Conservation (phyloP, 2,797 vertebrate species). For the Schizothorax lantsangensis region DNA sequence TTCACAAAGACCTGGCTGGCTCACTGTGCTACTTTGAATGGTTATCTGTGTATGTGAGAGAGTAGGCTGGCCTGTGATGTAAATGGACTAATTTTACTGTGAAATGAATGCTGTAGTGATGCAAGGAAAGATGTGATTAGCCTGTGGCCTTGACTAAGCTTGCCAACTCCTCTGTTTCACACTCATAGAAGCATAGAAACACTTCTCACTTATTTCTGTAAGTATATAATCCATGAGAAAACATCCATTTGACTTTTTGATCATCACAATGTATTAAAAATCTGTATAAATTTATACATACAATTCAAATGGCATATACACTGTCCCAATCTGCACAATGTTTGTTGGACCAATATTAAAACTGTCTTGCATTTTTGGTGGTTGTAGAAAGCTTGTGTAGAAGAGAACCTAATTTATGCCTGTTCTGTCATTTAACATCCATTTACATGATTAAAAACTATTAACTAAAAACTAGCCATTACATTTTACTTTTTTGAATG, state of each 20-base stretch:
- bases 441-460: not conserved
- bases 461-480: not conserved
- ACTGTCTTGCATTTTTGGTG: not conserved
- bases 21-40: conserved; percentile 49
- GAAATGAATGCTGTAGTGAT: conserved; percentile 57
- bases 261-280: not conserved
- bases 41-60: conserved; percentile 51
- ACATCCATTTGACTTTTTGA: not conserved
- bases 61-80: conserved; percentile 53
- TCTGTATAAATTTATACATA: not conserved
- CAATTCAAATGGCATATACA: not conserved
- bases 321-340: not conserved
- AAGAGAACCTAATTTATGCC: not conserved
- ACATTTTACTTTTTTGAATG: not conserved
- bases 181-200: not conserved
- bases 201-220: not conserved
- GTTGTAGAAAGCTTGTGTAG: not conserved
- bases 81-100: conserved; percentile 62
- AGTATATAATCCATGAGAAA: not conserved
- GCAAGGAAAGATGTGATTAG: conserved; percentile 43
- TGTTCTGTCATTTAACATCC: not conserved
- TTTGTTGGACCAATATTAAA: not conserved
- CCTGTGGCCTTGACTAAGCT: conserved; percentile 27
- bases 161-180: not conserved
- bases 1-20: not conserved